Evolutionary conservation across 2,113 vertebrate genomes (phyloP).

Genomic region (Parus major): DNA sequence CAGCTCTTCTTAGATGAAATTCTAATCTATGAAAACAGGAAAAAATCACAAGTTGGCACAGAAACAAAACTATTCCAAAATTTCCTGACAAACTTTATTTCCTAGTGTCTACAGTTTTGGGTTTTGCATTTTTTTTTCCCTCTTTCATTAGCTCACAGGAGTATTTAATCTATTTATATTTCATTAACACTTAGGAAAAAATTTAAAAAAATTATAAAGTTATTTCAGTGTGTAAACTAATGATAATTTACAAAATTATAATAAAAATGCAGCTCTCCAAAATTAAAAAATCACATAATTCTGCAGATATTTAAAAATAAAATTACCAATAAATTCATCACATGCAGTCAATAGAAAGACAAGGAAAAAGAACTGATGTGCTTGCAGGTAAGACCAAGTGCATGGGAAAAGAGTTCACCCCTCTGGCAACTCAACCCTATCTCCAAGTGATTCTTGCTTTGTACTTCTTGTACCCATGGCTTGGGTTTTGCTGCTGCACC

Average conservation of each 20-base stretch:
- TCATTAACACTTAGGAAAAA: background rate
- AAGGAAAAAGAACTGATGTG: background rate
- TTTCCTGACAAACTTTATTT: background rate
- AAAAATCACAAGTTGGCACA: background rate
- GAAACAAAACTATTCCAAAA: background rate
- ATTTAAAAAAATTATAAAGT: background rate
- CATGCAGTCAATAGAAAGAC: background rate
- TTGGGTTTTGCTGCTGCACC: background rate
- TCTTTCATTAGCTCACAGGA: background rate
- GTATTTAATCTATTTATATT: background rate
- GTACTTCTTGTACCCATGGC: rapidly evolving
- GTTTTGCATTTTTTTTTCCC: background rate
- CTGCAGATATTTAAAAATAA: background rate
- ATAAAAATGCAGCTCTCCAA: background rate
- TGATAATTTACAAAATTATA: background rate
- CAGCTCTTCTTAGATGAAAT: background rate
- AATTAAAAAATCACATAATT: background rate
- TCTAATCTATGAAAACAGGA: background rate
- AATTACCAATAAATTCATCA: background rate
- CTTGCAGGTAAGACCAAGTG: background rate
- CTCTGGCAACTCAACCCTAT: background rate
- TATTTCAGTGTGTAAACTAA: background rate
- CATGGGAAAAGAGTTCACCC: background rate
- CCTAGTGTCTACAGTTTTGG: background rate
- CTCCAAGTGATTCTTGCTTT: background rate